Evolutionary conservation across 2,113 vertebrate genomes (phyloP).

Genomic region (Eulacestoma nigropectus): DNA sequence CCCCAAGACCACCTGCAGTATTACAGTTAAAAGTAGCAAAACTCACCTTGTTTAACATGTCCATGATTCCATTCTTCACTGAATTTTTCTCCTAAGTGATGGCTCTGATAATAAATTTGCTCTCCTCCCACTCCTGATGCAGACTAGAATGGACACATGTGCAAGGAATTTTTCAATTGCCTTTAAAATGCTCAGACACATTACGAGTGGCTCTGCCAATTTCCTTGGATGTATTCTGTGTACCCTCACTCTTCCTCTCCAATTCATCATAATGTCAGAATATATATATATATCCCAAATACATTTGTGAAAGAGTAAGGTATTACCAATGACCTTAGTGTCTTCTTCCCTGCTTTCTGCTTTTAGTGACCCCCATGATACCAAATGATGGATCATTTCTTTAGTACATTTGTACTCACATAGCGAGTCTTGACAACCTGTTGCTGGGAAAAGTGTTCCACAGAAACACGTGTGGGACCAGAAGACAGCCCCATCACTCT

Average conservation of each 20-base stretch:
- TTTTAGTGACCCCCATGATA: not conserved
- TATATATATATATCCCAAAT: not conserved
- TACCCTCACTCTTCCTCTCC: not conserved
- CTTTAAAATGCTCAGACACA: not conserved
- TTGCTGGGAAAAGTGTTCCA: not conserved
- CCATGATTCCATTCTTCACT: constrained; percentile 77
- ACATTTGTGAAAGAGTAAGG: not conserved
- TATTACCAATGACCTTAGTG: not conserved
- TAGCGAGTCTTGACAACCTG: not conserved
- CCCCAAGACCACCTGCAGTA: not conserved
- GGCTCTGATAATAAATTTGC: constrained; percentile 92
- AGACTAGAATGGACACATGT: constrained; percentile 67
- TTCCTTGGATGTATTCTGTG: not conserved
- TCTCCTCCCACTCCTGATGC: constrained; percentile 76
- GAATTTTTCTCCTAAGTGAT: constrained; percentile 77
- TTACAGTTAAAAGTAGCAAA: not conserved
- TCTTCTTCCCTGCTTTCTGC: not conserved
- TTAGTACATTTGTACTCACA: not conserved
- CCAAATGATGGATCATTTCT: not conserved
- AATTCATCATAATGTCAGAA: not conserved
- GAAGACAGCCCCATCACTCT: not conserved
- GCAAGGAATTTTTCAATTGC: constrained; percentile 7
- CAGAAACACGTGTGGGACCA: not conserved
- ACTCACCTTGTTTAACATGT: constrained; percentile 81
- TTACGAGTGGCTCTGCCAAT: not conserved